Percentiles rank a stretch among this genome's conserved stretches.
Evolutionary conservation across 2,797 vertebrate genomes (phyloP).

Genomic region (Megalops cyprinoides): DNA sequence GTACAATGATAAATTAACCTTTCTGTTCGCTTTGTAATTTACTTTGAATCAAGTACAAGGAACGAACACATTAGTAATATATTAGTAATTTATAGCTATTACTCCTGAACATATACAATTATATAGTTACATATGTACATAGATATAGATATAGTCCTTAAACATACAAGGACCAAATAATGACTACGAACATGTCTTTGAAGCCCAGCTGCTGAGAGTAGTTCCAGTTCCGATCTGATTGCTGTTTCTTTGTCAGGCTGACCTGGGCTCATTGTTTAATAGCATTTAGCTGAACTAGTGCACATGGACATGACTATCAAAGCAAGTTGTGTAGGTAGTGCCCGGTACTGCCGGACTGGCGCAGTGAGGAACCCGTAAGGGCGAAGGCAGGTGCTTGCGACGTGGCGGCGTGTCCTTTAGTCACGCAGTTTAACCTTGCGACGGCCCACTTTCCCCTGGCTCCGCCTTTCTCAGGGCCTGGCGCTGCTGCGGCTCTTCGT

Average conservation of each 20-base stretch:
- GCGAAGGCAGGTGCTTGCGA: background rate
- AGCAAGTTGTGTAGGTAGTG: background rate
- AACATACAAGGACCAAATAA: background rate
- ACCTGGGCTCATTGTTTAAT: background rate
- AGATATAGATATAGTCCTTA: background rate
- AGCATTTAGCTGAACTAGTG: background rate
- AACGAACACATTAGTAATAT: too few relatives aligned
- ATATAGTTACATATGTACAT: too few relatives aligned
- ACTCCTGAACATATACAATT: too few relatives aligned
- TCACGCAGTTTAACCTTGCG: constrained; percentile 13
- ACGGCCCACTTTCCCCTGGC: constrained; percentile 21
- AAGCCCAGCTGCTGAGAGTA: too few relatives aligned
- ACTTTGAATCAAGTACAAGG: too few relatives aligned
- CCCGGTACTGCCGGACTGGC: background rate
- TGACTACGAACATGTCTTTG: background rate
- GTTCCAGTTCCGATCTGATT: background rate
- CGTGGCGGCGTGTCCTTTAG: background rate
- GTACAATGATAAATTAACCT: too few relatives aligned
- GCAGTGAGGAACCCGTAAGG: background rate
- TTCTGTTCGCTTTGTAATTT: too few relatives aligned
- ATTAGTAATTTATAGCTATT: too few relatives aligned
- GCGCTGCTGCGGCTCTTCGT: constrained; percentile 27
- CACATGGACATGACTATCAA: background rate
- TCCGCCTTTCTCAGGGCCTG: constrained; percentile 12
- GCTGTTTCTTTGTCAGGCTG: background rate